A percentile compares a stretch with the other conserved stretches of the same genome.
Conservation (phyloP, 2,888 invertebrate genomes). For the Laspeyria flexula region DNA sequence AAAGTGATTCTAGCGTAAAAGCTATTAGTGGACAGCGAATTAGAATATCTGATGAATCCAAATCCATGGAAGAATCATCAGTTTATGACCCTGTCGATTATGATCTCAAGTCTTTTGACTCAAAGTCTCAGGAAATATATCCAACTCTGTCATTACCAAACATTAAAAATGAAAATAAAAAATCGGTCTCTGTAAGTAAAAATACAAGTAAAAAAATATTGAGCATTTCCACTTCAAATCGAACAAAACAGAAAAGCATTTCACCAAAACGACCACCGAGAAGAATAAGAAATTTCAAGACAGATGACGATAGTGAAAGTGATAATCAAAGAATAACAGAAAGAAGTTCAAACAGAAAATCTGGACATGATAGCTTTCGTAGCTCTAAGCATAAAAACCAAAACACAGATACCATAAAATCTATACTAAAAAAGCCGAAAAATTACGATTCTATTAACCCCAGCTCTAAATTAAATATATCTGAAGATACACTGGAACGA, state of each 20-base stretch:
- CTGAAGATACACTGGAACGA: slow-evolving; percentile 64
- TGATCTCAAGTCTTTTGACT: slow-evolving; percentile 79
- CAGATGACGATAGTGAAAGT: slow-evolving; percentile 82
- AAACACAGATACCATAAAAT: slow-evolving; percentile 83
- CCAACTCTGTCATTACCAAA: slow-evolving; percentile 72
- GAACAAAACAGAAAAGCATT: slow-evolving; percentile 77
- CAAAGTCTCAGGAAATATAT: slow-evolving; percentile 67
- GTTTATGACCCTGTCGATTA: slow-evolving; percentile 80
- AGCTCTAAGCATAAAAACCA: slow-evolving; percentile 67
- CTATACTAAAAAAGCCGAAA: slow-evolving; percentile 86
- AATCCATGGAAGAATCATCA: slow-evolving; percentile 68
- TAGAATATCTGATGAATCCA: slow-evolving; percentile 86
- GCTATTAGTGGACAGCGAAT: slow-evolving; percentile 90
- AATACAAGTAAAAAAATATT: slow-evolving; percentile 69
- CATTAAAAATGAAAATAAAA: slow-evolving; percentile 78
- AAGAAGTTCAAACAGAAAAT: slow-evolving; percentile 60
- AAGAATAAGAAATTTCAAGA: slow-evolving; percentile 79
- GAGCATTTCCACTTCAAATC: slow-evolving; percentile 61
- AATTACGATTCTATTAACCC: slow-evolving; percentile 65
- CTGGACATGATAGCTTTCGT: slow-evolving; percentile 54
- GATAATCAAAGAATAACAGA: slow-evolving; percentile 76
- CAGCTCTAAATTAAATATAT: slow-evolving; percentile 59
- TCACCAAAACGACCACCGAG: slow-evolving; percentile 89
- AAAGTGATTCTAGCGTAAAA: slow-evolving; percentile 83
- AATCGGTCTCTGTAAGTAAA: slow-evolving; percentile 67